A percentile compares a stretch with the other conserved stretches of the same genome.
phyloP scores from a whole-genome alignment of 2,113 vertebrate species.

The Pandion haliaetus region DNA sequence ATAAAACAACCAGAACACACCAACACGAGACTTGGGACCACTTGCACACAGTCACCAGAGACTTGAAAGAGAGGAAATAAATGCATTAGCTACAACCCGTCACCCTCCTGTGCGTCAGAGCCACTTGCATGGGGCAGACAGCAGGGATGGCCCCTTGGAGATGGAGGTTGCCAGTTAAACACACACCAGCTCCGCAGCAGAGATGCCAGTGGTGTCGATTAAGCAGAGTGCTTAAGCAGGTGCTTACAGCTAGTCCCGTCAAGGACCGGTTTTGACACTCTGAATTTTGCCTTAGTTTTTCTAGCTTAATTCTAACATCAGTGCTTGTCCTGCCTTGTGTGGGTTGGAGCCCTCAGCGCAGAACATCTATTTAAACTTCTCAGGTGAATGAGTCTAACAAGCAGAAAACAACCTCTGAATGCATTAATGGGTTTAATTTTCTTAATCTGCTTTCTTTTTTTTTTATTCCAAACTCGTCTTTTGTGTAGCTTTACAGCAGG shows the following conservation, averaged over 20 bases:
- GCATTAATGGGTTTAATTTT: neutral
- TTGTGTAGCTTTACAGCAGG: accelerated
- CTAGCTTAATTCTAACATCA: too few species aligned
- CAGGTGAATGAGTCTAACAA: neutral
- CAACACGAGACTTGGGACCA: neutral
- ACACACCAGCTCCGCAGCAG: neutral
- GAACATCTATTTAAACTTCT: neutral
- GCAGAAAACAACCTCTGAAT: neutral
- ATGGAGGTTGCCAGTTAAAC: neutral
- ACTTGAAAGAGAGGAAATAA: neutral
- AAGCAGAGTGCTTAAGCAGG: neutral
- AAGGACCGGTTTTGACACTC: neutral
- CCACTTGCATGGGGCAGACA: neutral
- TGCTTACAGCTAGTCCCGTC: neutral
- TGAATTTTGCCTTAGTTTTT: accelerated
- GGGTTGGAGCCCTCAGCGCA: neutral
- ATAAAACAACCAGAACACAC: conserved; percentile 51
- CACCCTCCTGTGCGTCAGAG: neutral
- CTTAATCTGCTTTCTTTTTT: neutral
- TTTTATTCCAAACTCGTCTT: neutral
- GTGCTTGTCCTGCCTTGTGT: neutral
- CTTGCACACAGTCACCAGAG: neutral
- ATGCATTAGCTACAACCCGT: neutral
- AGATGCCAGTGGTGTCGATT: accelerated
- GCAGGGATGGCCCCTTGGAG: neutral